phyloP scores from a whole-genome alignment of 2,113 vertebrate species.

The Pitta sordida region DNA sequence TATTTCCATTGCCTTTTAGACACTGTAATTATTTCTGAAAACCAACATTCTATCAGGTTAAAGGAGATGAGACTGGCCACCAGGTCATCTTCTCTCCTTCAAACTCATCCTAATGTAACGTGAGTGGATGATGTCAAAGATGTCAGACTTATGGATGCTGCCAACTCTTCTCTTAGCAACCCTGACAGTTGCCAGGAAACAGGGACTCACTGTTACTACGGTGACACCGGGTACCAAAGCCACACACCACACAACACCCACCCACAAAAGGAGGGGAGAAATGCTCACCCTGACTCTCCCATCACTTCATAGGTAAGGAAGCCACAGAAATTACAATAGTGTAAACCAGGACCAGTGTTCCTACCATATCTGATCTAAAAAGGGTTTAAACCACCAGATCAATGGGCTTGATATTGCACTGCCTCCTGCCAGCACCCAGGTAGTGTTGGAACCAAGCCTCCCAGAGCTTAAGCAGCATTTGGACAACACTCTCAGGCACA shows the following conservation, averaged over 20 bases:
- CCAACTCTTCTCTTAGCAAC: constrained; percentile 11
- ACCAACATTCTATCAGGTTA: neutral
- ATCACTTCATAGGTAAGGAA: neutral
- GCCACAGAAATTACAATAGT: neutral
- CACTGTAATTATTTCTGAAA: neutral
- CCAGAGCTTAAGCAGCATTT: neutral
- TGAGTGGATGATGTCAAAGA: neutral
- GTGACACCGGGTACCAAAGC: constrained; percentile 22
- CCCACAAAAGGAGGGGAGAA: neutral
- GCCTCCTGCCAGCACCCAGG: neutral
- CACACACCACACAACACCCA: neutral
- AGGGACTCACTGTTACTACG: neutral
- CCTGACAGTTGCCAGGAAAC: constrained; percentile 33
- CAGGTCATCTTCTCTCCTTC: neutral
- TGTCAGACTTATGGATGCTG: neutral
- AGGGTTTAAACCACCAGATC: neutral
- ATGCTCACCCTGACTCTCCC: neutral
- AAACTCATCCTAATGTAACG: neutral
- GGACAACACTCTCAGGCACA: neutral
- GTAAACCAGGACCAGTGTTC: neutral
- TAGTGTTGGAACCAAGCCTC: neutral
- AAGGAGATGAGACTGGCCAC: neutral
- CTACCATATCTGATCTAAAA: neutral
- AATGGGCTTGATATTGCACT: neutral
- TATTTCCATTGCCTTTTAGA: neutral